Base-by-base conservation (phyloP, 2,888 invertebrate genomes). In the Daptonema setosum region DNA sequence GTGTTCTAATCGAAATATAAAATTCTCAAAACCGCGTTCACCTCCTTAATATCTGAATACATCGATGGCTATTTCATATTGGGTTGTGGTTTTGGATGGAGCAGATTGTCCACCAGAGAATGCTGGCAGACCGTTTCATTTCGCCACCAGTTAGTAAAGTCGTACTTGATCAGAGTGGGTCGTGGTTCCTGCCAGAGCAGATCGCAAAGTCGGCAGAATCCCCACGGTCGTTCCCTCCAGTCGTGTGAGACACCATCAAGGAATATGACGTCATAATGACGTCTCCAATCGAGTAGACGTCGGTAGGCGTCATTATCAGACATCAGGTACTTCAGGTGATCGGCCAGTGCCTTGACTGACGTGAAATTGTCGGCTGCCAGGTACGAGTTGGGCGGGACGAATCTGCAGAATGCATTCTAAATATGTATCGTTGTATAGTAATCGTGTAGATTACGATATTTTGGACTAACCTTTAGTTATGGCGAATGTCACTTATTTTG, bases 191-290 rank as follows among this genome's bases (percentile, higher is more conserved):
- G 11, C 45, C 8, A 14, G n/a, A 45, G 22, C 11, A 45, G n/a
- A 28, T 35, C 43, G 28, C 41, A 53, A 2, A 68, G 58, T 57
- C 68, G 68, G 55, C 68, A 68, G 58, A 68, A 63, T n/a, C 68
- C 68, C 65, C 66, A 67, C 3, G 68, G 67, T n/a, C 64, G 61
- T 54, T 68, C 68, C 14, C 62, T 57, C n/a, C 60, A 58, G 56
- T 67, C 65, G 60, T 68, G 67, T n/a, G 11, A n/a, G 8, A 45
- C 45, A 17, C 45, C 45, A 22, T 45, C 45, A 17, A 45, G n/a
- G 22, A 14, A 45, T 5, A 45, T 45, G 11, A 45, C 45, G 8
- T 45, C 45, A 45, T 45, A 45, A n/a, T 45, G 14, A 14, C 45
- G 45, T 45, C n/a, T 8, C 45, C 45, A 45, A 17, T 8, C 5